Percentiles rank a stretch among this genome's conserved stretches.
These are phyloP conservation scores for Spilosoma lubricipeda DNA, from an alignment of 2,888 invertebrate genomes.

Conservation along the genomic window DNA sequence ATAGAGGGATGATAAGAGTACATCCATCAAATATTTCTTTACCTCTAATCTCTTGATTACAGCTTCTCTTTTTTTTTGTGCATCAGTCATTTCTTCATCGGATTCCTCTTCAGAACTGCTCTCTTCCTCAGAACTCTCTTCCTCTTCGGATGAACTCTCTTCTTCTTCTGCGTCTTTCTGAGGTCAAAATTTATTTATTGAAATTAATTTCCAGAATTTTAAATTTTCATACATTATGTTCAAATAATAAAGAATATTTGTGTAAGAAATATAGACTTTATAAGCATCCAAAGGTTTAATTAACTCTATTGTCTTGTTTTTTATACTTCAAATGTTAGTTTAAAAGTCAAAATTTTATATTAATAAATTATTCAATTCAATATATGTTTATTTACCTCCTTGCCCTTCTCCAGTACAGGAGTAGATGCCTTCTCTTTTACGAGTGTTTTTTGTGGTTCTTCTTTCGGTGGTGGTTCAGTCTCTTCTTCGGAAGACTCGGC, in stretches of 20 bases:
- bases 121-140: conserved; percentile 82
- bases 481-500: conserved; percentile 89
- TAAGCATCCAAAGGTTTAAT: neutral
- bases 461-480: conserved; percentile 61
- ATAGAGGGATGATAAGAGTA: neutral
- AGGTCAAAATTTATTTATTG: neutral
- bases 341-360: neutral
- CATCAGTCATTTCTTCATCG: conserved; percentile 90
- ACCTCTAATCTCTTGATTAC: conserved; percentile 91
- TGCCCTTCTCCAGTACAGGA: conserved; percentile 54
- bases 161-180: conserved; percentile 80
- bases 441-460: conserved; percentile 55
- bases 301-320: neutral
- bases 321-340: neutral
- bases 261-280: too few species aligned
- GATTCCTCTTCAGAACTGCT: conserved; percentile 87
- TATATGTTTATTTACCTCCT: conserved; percentile 34
- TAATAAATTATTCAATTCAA: too few species aligned
- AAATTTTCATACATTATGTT: neutral
- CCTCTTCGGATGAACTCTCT: conserved; percentile 76
- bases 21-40: conserved; percentile 1
- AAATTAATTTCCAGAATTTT: neutral
- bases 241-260: neutral
- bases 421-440: conserved; percentile 59
- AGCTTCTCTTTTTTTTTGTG: conserved; percentile 90